Percentiles rank a stretch among this genome's conserved stretches.
Evolutionary conservation across 2,888 invertebrate genomes (phyloP).

Genomic region (Chalcis sispes): DNA sequence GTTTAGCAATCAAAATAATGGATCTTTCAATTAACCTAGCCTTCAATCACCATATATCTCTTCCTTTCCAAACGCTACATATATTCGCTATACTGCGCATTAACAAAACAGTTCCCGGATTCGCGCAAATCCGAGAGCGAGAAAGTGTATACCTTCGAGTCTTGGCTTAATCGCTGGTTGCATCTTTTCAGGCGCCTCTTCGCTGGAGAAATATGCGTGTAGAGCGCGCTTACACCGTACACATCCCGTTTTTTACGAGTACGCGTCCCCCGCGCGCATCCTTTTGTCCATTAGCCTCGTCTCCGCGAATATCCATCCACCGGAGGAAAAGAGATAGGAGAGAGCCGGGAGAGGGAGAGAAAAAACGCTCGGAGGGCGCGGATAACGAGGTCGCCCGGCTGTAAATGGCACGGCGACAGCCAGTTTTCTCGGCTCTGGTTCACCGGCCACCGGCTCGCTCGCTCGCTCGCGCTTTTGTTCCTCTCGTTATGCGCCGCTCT

Average conservation of each 20-base stretch:
- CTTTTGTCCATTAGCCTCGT: constrained; percentile 30
- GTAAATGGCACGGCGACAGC: constrained; percentile 4
- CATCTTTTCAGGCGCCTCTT: constrained; percentile 11
- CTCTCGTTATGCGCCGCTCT: not conserved
- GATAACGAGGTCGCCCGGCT: constrained; percentile 24
- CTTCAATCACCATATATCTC: too few species aligned
- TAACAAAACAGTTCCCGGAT: too few species aligned
- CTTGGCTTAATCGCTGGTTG: constrained; percentile 32
- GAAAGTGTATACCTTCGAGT: too few species aligned
- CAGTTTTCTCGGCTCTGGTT: constrained; percentile 11
- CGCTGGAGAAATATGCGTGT: too few species aligned
- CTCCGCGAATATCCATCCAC: not conserved
- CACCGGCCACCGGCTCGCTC: constrained; percentile 7
- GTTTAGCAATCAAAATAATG: too few species aligned
- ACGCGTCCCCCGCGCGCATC: not conserved
- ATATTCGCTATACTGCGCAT: too few species aligned
- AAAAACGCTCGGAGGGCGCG: constrained; percentile 1
- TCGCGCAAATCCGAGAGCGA: too few species aligned
- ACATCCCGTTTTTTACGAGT: not conserved
- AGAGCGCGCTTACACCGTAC: too few species aligned
- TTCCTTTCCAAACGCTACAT: too few species aligned
- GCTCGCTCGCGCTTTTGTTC: constrained; percentile 26
- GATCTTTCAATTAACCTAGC: too few species aligned
- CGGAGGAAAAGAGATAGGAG: not conserved
- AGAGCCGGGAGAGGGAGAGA: too few species aligned